These are phyloP conservation scores for Sebastes goodei DNA, from an alignment of 2,797 vertebrate genomes.

Conservation along the genomic window DNA sequence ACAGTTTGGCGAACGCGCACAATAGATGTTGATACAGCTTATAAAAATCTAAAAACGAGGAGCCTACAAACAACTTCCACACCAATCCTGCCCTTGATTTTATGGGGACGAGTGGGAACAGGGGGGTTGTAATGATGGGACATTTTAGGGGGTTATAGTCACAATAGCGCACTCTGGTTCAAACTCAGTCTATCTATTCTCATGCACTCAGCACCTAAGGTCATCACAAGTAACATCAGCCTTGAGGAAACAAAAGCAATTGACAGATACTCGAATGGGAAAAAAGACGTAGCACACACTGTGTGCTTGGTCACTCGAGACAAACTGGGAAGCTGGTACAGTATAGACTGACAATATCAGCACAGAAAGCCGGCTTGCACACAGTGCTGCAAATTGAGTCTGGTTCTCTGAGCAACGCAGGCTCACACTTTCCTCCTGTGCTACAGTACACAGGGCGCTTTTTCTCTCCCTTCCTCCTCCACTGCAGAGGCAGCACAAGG, in stretches of 20 bases:
- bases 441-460: constrained; percentile 30
- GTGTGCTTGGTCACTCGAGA: constrained; percentile 39
- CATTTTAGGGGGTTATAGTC: constrained; percentile 7
- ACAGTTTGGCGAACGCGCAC: background rate
- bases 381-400: constrained; percentile 48
- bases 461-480: constrained; percentile 47
- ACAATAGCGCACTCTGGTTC: background rate
- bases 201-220: constrained; percentile 2
- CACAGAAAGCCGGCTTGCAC: constrained; percentile 33
- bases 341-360: constrained; percentile 39
- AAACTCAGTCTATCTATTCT: background rate
- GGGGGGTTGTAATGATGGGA: background rate
- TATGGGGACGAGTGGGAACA: background rate
- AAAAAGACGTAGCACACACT: constrained; percentile 22
- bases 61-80: background rate
- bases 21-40: background rate
- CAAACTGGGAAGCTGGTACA: constrained; percentile 40
- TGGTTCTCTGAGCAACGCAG: constrained; percentile 34
- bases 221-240: constrained; percentile 36
- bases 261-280: constrained; percentile 51
- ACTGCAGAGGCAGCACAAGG: constrained; percentile 75
- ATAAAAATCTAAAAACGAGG: background rate
- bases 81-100: background rate
- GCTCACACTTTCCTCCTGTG: constrained; percentile 46
- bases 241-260: constrained; percentile 45